Conservation (phyloP, 2,888 invertebrate genomes). For the Xestia rhomboidea region DNA sequence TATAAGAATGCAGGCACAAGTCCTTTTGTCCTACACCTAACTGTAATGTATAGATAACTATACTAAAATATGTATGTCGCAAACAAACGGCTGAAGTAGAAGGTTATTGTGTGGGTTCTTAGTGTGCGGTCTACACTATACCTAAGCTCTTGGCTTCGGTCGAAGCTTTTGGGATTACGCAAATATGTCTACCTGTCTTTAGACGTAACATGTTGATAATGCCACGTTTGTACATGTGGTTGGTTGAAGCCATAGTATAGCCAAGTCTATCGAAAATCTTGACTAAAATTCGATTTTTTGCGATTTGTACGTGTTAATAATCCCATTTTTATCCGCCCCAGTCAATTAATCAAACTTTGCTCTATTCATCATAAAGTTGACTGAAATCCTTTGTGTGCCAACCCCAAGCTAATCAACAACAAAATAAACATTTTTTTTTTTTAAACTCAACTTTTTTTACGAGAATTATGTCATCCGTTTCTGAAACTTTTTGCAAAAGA, state of each 20-base stretch:
- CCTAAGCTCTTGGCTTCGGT: constrained; percentile 37
- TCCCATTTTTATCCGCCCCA: neutral
- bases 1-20: constrained; percentile 21
- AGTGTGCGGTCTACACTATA: constrained; percentile 48
- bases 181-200: constrained; percentile 42
- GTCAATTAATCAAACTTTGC: neutral
- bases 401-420: constrained; percentile 24
- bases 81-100: constrained; percentile 34
- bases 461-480: constrained; percentile 24
- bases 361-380: neutral
- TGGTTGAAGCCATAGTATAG: neutral
- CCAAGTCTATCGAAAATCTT: neutral
- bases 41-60: constrained; percentile 6
- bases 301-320: neutral
- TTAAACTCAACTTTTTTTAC: neutral
- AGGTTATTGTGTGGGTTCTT: constrained; percentile 38
- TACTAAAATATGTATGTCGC: neutral
- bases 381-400: constrained; percentile 11
- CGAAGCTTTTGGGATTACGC: constrained; percentile 45
- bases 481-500: constrained; percentile 5
- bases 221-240: neutral
- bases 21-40: constrained; percentile 38
- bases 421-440: constrained; percentile 2
- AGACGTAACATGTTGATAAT: constrained; percentile 45
- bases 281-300: neutral